Conservation (phyloP, 2,797 vertebrate genomes). For the Pelobates cultripes region DNA sequence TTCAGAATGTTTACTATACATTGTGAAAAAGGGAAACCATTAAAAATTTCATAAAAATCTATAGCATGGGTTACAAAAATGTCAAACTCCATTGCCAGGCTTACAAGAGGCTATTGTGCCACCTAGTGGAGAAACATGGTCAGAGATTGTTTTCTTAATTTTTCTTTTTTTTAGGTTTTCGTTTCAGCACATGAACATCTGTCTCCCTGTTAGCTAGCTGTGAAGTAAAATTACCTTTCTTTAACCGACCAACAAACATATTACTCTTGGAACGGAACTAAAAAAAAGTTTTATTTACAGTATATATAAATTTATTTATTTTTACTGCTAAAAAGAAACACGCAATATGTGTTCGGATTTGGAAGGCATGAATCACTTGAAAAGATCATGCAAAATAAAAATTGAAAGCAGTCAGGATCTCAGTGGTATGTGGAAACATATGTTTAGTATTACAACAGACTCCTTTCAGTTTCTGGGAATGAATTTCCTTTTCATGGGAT, state of each 20-base stretch:
- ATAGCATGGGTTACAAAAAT: background rate
- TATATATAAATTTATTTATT: background rate
- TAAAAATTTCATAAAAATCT: conserved; percentile 12
- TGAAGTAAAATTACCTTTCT: conserved; percentile 12
- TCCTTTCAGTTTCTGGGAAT: conserved; percentile 47
- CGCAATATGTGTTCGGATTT: background rate
- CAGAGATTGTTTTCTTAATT: background rate
- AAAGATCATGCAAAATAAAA: conserved; percentile 46
- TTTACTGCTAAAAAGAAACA: background rate
- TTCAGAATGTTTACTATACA: too few species aligned
- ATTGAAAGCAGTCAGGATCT: conserved; percentile 31
- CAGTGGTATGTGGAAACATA: conserved; percentile 36
- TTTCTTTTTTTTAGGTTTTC: background rate
- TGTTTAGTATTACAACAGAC: conserved; percentile 49
- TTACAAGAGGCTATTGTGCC: conserved; percentile 69
- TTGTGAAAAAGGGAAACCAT: too few species aligned
- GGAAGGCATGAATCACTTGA: background rate
- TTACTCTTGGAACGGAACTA: background rate
- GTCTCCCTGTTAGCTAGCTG: conserved; percentile 12
- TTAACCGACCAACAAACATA: conserved; percentile 22
- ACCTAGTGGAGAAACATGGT: conserved; percentile 68
- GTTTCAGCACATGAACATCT: conserved; percentile 1
- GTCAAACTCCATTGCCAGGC: background rate
- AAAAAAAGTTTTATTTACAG: background rate
- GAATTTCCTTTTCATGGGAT: conserved; percentile 59